Base-by-base conservation (phyloP, 2,888 invertebrate genomes). In the Watsonalla binaria region DNA sequence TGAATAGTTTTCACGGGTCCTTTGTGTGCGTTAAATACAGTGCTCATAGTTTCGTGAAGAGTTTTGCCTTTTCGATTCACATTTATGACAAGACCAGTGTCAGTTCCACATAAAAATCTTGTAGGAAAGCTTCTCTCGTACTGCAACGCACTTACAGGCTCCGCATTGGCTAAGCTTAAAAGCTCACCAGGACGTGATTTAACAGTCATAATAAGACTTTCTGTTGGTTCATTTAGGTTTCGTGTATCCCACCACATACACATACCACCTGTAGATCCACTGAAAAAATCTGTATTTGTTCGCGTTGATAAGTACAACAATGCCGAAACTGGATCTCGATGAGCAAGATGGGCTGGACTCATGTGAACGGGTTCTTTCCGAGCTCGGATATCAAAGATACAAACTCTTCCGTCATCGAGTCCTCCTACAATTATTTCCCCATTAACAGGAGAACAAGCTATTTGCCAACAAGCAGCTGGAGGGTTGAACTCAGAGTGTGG, bases 371-470 rank as follows among this genome's bases (percentile, higher is more conserved):
- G 95, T 72, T 93, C 92, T 48, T 93, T 92, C 39, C 95, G 94
- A 66, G 93, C 93, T 13, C 98, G 91, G 5, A 94, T 92, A 73
- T 97, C 97, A 94, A 96, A 97, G 50, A 82, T 59, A 58, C 81
- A 79, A 14, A 84, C 78, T 66, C 75, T 72, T 6, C 84, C 84
- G 62, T 83, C 76, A 55, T 76, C 69, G 7, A 84, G 64, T 24
- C 82, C 84, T 46, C 73, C 81, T 9, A 78, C 8, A n/a, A 84
- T 62, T 35, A 75, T 54, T 13, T 66, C 54, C 6, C 78, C 69
- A n/a, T 68, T 56, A 2, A 54, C 53, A 15, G 78, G 78, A n/a
- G 78, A 77, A 51, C 77, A 78, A 24, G 58, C 66, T 51, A 80
- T 47, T 62, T 80, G 75, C 81, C 82, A 84, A 58, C 80, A 80